These are phyloP conservation scores for Serripes groenlandicus DNA, from an alignment of 2,888 invertebrate species.

Conservation along the genomic window DNA sequence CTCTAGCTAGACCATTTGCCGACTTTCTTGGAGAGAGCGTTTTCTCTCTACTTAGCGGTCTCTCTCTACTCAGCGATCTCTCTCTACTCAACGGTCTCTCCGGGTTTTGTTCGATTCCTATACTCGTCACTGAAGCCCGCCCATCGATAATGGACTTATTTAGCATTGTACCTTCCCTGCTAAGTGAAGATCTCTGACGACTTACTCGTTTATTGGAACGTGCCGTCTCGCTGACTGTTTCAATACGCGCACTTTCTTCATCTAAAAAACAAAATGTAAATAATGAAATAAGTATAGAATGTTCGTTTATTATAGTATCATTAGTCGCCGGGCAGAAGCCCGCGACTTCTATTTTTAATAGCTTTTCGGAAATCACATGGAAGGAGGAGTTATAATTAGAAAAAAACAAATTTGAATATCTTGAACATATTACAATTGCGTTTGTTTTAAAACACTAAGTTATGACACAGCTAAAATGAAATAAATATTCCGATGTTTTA, in stretches of 20 bases:
- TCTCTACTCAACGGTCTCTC: slow-evolving; percentile 1
- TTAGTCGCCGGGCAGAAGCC: no score
- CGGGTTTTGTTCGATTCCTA: slow-evolving; percentile 19
- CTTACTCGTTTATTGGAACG: neutral
- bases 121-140: slow-evolving; percentile 9
- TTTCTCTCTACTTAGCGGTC: slow-evolving; percentile 16
- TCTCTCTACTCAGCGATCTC: neutral
- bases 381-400: no score
- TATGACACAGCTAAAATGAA: no score
- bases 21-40: neutral
- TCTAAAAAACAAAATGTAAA: no score
- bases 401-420: no score
- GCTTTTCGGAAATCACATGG: no score
- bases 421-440: no score
- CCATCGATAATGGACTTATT: slow-evolving; percentile 13
- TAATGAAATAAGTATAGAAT: no score
- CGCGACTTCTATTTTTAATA: no score
- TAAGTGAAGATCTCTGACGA: slow-evolving; percentile 3
- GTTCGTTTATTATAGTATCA: no score
- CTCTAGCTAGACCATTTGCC: neutral
- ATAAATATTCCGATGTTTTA: no score
- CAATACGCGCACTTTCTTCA: slow-evolving; percentile 17
- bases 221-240: slow-evolving; percentile 28
- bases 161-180: slow-evolving; percentile 7
- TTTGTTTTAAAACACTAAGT: no score